These are phyloP conservation scores for Phataginus tetradactyla DNA, from an alignment of 2,797 vertebrate species.

Conservation along the genomic window DNA sequence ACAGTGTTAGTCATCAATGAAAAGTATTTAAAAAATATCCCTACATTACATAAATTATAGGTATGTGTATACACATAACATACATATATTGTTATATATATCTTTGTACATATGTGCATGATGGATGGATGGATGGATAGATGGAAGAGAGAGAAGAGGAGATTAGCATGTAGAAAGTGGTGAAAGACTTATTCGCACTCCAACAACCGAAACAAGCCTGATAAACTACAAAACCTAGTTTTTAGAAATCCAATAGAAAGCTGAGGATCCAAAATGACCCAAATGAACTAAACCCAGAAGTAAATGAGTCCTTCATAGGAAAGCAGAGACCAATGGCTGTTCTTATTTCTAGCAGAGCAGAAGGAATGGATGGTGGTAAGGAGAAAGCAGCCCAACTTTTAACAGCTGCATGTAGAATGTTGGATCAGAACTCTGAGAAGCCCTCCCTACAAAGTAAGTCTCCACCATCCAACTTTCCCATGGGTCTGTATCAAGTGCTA, in stretches of 20 bases:
- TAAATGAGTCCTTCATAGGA: not conserved
- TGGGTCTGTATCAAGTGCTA: not conserved
- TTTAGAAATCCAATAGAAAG: not conserved
- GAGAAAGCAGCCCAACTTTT: not conserved
- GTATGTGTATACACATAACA: not conserved
- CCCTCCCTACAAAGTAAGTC: not conserved
- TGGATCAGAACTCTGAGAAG: not conserved
- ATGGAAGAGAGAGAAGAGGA: not conserved
- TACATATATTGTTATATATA: too few species aligned
- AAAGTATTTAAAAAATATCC: conserved; percentile 8
- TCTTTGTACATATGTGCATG: not conserved
- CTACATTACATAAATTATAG: not conserved
- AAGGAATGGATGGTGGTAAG: not conserved
- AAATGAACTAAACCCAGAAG: conserved; percentile 6
- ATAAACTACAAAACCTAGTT: not conserved
- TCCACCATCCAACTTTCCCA: not conserved
- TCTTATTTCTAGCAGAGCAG: not conserved
- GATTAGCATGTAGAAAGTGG: not conserved
- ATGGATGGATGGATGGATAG: not conserved
- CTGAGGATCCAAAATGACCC: not conserved
- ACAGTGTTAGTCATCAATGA: not conserved
- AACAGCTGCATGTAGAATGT: not conserved
- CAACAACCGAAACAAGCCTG: not conserved
- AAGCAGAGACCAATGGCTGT: not conserved
- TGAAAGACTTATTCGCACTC: not conserved